phyloP scores from a whole-genome alignment of 2,888 invertebrate species.

The Xanthorhoe spadicearia region DNA sequence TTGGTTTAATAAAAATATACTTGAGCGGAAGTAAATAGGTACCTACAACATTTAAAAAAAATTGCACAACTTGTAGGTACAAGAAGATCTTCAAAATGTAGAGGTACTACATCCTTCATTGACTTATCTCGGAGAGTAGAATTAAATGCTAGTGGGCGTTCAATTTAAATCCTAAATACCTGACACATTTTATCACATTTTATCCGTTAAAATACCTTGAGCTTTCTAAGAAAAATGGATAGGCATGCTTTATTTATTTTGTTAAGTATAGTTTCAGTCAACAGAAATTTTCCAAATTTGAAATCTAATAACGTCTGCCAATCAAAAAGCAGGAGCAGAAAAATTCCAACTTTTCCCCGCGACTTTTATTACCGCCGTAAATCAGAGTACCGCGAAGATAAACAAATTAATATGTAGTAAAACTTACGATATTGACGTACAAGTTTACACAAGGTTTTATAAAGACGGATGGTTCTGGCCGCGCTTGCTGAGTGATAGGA shows the following conservation, averaged over 20 bases:
- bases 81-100: too few species aligned
- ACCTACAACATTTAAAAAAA: too few species aligned
- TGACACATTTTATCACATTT: too few species aligned
- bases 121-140: too few species aligned
- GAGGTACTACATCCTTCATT: too few species aligned
- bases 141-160: too few species aligned
- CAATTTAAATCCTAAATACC: too few species aligned
- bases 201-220: not conserved
- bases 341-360: slow-evolving; percentile 39
- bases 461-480: slow-evolving; percentile 78
- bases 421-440: slow-evolving; percentile 70
- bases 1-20: too few species aligned
- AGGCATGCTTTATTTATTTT: too few species aligned
- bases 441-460: slow-evolving; percentile 76
- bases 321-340: slow-evolving; percentile 34
- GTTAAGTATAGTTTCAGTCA: not conserved
- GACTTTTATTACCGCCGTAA: slow-evolving; percentile 71
- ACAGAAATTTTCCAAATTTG: not conserved
- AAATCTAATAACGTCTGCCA: slow-evolving; percentile 26
- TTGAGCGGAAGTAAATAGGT: too few species aligned
- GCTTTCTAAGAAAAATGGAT: not conserved
- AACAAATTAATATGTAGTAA: slow-evolving; percentile 77
- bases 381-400: slow-evolving; percentile 62
- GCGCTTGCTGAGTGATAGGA: slow-evolving; percentile 70
- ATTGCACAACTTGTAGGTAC: too few species aligned